phyloP scores from a whole-genome alignment of 2,888 invertebrate genomes.

The Drosophila flavopinicola region DNA sequence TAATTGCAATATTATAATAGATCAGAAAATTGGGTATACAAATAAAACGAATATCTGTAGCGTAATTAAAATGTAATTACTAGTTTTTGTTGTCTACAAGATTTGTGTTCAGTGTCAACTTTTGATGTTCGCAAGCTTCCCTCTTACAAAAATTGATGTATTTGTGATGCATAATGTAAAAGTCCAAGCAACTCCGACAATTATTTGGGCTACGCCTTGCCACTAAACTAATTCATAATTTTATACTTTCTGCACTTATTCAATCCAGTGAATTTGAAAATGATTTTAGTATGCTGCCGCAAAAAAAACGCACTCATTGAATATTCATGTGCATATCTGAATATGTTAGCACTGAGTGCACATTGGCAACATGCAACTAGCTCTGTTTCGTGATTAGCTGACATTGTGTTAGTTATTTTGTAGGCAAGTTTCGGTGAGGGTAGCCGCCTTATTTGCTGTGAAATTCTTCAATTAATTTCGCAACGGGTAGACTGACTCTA shows the following conservation, averaged over 20 bases:
- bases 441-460: slow-evolving; percentile 59
- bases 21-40: not conserved
- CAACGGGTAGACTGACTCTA: slow-evolving; percentile 38
- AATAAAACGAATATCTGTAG: too few relatives aligned
- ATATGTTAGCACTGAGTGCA: slow-evolving; percentile 46
- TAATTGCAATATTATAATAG: not conserved
- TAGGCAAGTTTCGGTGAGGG: slow-evolving; percentile 19
- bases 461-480: slow-evolving; percentile 63
- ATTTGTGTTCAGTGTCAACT: too few relatives aligned
- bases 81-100: too few relatives aligned
- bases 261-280: slow-evolving; percentile 48
- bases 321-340: slow-evolving; percentile 64
- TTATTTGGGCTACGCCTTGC: slow-evolving; percentile 11
- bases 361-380: slow-evolving; percentile 69
- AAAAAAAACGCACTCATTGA: slow-evolving; percentile 59
- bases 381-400: slow-evolving; percentile 62
- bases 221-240: slow-evolving; percentile 10
- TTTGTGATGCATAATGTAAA: too few relatives aligned
- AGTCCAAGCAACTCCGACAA: slow-evolving; percentile 8
- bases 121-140: too few relatives aligned
- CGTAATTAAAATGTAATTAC: too few relatives aligned
- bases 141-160: not conserved
- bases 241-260: slow-evolving; percentile 28
- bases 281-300: slow-evolving; percentile 45
- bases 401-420: slow-evolving; percentile 57